A percentile compares a stretch with the other conserved stretches of the same genome.
These are phyloP conservation scores for Acyrthosiphon pisum DNA, from an alignment of 1,140 invertebrate genomes.

Conservation along the genomic window DNA sequence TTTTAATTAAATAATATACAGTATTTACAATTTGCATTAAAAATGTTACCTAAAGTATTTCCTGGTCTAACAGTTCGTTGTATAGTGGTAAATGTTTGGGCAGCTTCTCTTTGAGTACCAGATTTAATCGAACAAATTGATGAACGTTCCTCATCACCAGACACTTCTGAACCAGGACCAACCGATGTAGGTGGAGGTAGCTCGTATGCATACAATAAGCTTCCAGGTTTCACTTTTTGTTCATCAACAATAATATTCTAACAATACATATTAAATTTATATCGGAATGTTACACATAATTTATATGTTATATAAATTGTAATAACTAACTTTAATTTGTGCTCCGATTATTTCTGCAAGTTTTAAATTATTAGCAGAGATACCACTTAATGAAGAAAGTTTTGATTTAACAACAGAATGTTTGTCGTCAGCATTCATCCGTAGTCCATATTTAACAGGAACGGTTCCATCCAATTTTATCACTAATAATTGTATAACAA, in stretches of 20 bases:
- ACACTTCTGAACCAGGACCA: conserved; percentile 57
- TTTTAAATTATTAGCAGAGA: conserved; percentile 70
- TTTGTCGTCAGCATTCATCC: conserved; percentile 80
- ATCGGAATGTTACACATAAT: conserved; percentile 12
- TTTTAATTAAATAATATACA: neutral
- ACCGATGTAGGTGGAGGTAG: conserved; percentile 62
- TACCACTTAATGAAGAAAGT: conserved; percentile 71
- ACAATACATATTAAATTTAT: conserved; percentile 61
- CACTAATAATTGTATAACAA: conserved; percentile 65
- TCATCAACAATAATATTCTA: conserved; percentile 66
- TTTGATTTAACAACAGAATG: conserved; percentile 77
- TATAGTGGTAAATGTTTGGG: conserved; percentile 65
- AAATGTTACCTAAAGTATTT: conserved; percentile 20
- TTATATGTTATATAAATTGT: neutral
- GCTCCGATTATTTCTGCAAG: conserved; percentile 75
- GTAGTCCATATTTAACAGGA: conserved; percentile 81
- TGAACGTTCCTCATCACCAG: conserved; percentile 61
- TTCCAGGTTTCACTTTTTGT: conserved; percentile 65
- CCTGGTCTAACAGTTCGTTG: conserved; percentile 62
- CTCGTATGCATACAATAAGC: conserved; percentile 67
- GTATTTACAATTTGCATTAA: neutral
- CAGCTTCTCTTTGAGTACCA: conserved; percentile 61
- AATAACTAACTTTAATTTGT: conserved; percentile 68
- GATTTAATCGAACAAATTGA: conserved; percentile 60
- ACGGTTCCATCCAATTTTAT: conserved; percentile 79